Percentiles rank a stretch among this genome's conserved stretches.
Evolutionary conservation across 2,888 invertebrate species (phyloP).

Genomic region (Pandemis cinnamomeana): DNA sequence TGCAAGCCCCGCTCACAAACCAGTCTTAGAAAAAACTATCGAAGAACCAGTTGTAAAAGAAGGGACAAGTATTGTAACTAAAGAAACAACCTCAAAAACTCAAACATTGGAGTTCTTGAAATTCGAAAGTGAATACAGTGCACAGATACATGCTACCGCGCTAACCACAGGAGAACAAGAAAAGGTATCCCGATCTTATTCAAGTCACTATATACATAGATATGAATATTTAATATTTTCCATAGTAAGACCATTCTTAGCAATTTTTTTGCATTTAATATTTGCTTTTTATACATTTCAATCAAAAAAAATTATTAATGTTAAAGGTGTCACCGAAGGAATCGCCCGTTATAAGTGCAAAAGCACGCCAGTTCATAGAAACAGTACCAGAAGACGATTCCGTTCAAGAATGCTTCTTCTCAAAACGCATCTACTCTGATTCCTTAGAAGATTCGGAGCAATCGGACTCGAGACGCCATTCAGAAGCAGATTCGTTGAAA

Average conservation of each 20-base stretch:
- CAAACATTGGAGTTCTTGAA: constrained; percentile 71
- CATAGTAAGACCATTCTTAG: background rate
- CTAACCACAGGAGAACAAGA: constrained; percentile 57
- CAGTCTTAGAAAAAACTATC: constrained; percentile 56
- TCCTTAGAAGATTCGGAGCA: constrained; percentile 82
- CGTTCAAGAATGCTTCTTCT: constrained; percentile 83
- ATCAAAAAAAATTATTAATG: constrained; percentile 52
- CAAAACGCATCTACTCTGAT: constrained; percentile 81
- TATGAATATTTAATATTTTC: background rate
- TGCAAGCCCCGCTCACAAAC: constrained; percentile 71
- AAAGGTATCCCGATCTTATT: constrained; percentile 59
- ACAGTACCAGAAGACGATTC: constrained; percentile 84
- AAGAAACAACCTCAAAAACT: constrained; percentile 51
- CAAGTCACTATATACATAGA: background rate
- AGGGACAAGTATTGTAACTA: constrained; percentile 48
- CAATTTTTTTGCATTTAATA: too few relatives aligned
- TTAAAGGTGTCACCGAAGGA: constrained; percentile 72
- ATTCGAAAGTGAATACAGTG: constrained; percentile 72
- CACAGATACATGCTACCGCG: constrained; percentile 58
- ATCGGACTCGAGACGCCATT: constrained; percentile 79
- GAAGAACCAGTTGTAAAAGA: constrained; percentile 52
- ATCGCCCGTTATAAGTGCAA: constrained; percentile 80
- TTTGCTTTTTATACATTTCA: constrained; percentile 42
- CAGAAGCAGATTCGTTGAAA: constrained; percentile 81
- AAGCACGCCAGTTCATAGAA: constrained; percentile 82